Conservation (phyloP, 2,888 invertebrate species). For the Molanna angustata region DNA sequence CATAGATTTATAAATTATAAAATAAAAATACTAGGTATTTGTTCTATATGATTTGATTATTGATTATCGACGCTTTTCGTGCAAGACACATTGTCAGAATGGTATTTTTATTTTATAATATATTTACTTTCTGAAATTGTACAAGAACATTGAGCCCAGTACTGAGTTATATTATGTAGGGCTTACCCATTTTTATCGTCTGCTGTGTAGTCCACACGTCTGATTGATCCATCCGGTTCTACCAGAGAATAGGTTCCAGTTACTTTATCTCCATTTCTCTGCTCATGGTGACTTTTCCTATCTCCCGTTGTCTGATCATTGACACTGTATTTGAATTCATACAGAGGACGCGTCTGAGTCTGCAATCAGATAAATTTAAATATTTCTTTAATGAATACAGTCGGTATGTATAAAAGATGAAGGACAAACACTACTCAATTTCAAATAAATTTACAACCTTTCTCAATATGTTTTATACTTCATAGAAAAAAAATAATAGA, state of each 20-base stretch:
- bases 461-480: too few species aligned
- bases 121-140: not conserved
- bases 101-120: not conserved
- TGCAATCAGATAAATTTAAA: too few species aligned
- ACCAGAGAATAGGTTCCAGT: slow-evolving; percentile 44
- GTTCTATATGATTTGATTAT: not conserved
- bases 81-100: not conserved
- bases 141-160: not conserved
- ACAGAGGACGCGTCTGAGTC: too few species aligned
- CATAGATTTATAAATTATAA: not conserved
- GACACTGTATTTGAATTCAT: slow-evolving; percentile 48
- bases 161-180: not conserved
- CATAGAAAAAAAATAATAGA: too few species aligned
- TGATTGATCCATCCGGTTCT: slow-evolving; percentile 43
- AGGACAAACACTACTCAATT: too few species aligned
- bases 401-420: too few species aligned
- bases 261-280: slow-evolving; percentile 43
- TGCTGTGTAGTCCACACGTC: slow-evolving; percentile 46
- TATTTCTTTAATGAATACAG: too few species aligned
- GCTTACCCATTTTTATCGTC: slow-evolving; percentile 40
- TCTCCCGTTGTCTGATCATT: slow-evolving; percentile 42
- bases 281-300: slow-evolving; percentile 42
- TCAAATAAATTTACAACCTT: too few species aligned
- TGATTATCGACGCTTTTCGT: not conserved
- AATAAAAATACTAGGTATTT: not conserved